Base-by-base conservation (phyloP, 2,797 vertebrate genomes). In the Lepilemur septentrionalis region DNA sequence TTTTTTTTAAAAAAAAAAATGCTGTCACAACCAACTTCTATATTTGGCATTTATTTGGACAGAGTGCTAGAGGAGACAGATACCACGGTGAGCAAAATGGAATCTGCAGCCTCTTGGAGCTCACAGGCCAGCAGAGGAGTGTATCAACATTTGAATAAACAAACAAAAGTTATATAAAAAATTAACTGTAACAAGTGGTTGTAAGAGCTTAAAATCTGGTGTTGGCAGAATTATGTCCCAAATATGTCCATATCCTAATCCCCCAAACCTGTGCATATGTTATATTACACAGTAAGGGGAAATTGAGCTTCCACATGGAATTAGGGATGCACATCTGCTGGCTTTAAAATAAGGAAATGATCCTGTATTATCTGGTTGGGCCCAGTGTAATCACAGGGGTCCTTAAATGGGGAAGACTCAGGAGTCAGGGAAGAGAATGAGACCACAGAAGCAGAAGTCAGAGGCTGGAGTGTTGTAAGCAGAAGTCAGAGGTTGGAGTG, bases 211-310 rank as follows among this genome's bases (percentile, higher is more conserved):
- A 50, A 41, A 50, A 70, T 9, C 22, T 28, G 30, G 30, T 30
- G 38, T 41, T 43, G 59, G 38, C 50, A 52, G 30, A 78, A 82
- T 55, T 25, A 28, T 38, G 46, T 41, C 50, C 85, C 52, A n/a
- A 46, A 80, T 20, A 80, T 3, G 12, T 73, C 38, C 18, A 18
- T 20, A 63, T n/a, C 48, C 28, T 7, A 22, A 57, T 28, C 10
- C 7, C 3, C 13, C 7, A 79, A 67, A 7, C 3, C 65, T 41
- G 13, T 46, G 38, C 3, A 1, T 46, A 25, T 57, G 72, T 72
- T 48, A 28, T 8, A 0, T 17, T n/a, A 38, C 1, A 14, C 30
- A 13, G n/a, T 8, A 4, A 30, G 22, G 48, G 14, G n/a, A n/a
- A 30, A 7, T 3, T 43, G 5, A 65, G 15, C 20, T 30, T 9